Evolutionary conservation across 2,797 vertebrate genomes (phyloP), one percentile per base, ranked within the genome.

Genomic region (Acipenser ruthenus): DNA sequence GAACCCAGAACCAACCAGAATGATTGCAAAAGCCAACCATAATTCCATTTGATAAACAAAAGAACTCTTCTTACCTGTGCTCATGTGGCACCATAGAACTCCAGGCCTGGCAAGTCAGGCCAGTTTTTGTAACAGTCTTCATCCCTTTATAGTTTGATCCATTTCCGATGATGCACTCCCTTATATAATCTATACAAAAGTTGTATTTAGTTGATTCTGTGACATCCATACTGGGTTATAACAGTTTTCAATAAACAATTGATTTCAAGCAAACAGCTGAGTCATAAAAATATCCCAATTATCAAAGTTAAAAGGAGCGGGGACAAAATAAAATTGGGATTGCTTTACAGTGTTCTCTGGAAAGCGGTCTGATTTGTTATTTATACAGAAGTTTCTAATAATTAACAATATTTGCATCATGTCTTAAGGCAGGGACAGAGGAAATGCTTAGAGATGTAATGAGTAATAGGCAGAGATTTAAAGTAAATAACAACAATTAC

Each of bases 1-100:
- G 37, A 37, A 37, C 37, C 37, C 37, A 37, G 37, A 37, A 37
- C 37, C 37, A 37, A 37, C 37, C 37, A 37, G 37, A 37, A 37
- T n/a, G 11, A 2, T 7, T 58, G 10, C 12, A 58, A n/a, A 58
- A 58, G 6, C 10, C 4, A 58, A 13, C 11, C 55, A 4, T n/a
- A n/a, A 7, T 7, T 13, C 12, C 12, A 58, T 13, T 49, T 23
- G 47, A 48, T 11, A 15, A 59, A 6, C 52, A 55, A 62, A 64
- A 71, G 11, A 71, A 72, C 47, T 76, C 65, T 72, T 82, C 93
- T 94, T 93, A 98, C 96, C 93, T 93, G 88, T 98, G 96, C 75
- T 99, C 95, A 48, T 99, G 96, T 68, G 96, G 96, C 67, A 93
- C 91, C 75, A 92, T 91, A 62, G 94, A 94, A 79, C 89, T 91